Conservation (phyloP, 2,797 vertebrate genomes). For the Acestrorhynchus altus region DNA sequence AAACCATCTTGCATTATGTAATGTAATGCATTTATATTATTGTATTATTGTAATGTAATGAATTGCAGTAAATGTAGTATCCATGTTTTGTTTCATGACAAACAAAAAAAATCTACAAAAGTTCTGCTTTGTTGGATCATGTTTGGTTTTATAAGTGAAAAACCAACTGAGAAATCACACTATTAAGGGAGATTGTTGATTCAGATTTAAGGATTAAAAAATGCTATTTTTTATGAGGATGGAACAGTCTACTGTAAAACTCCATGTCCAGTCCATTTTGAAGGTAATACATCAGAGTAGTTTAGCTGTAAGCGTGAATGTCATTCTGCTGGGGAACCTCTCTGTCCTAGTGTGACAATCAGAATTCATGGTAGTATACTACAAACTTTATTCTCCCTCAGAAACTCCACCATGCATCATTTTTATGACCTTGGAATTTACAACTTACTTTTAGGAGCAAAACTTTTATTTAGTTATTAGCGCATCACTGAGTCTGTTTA, state of each 20-base stretch:
- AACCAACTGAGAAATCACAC: not conserved
- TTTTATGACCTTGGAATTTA: not conserved
- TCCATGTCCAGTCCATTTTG: not conserved
- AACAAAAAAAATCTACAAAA: too few species aligned
- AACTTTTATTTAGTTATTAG: too few species aligned
- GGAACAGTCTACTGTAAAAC: not conserved
- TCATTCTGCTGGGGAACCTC: not conserved
- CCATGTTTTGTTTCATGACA: not conserved
- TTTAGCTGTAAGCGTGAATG: not conserved
- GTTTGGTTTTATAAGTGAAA: not conserved
- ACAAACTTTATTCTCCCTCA: not conserved
- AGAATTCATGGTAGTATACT: conserved; percentile 1
- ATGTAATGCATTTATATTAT: too few species aligned
- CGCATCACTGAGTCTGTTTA: too few species aligned
- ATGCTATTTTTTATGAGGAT: not conserved
- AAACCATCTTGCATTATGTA: too few species aligned
- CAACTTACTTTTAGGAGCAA: too few species aligned
- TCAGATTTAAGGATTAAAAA: not conserved
- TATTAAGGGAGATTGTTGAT: not conserved
- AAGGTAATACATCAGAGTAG: conserved; percentile 6
- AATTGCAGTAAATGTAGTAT: too few species aligned
- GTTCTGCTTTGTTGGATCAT: too few species aligned
- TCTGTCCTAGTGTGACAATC: conserved; percentile 8
- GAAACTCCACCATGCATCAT: not conserved
- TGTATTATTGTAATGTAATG: too few species aligned